A percentile compares a stretch with the other conserved stretches of the same genome.
phyloP scores from a whole-genome alignment of 2,113 vertebrate species.

The Thinocorus orbignyianus region DNA sequence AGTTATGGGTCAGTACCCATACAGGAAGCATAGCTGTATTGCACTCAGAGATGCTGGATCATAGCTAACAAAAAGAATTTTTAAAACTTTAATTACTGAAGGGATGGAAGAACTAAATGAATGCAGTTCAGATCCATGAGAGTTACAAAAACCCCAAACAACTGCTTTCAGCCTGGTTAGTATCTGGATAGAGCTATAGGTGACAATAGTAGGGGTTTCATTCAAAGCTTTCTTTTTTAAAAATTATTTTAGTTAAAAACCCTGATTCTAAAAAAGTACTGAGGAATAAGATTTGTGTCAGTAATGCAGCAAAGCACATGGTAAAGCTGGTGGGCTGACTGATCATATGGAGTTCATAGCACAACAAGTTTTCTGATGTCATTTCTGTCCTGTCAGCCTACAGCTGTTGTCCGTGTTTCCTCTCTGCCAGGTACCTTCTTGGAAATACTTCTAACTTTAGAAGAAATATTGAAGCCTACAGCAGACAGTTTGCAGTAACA shows the following conservation, averaged over 20 bases:
- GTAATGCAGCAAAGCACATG: neutral
- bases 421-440: neutral
- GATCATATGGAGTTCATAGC: neutral
- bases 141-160: conserved; percentile 26
- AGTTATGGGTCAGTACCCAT: conserved; percentile 70
- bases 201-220: neutral
- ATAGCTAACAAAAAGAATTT: conserved; percentile 16
- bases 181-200: neutral
- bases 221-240: neutral
- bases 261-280: neutral
- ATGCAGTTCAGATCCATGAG: conserved; percentile 28
- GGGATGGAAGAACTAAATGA: conserved; percentile 49
- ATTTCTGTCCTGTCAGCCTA: neutral
- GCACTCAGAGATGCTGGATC: conserved; percentile 8
- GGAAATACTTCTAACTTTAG: neutral
- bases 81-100: conserved; percentile 23
- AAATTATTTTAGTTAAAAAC: neutral
- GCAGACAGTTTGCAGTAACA: neutral
- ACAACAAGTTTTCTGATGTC: neutral
- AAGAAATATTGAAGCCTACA: neutral
- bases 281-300: neutral
- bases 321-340: neutral
- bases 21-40: conserved; percentile 12
- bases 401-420: neutral
- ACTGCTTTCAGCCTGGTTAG: conserved; percentile 3